A percentile compares a stretch with the other conserved stretches of the same genome.
Evolutionary conservation across 2,113 vertebrate genomes (phyloP).

Genomic region (Alectura lathami): DNA sequence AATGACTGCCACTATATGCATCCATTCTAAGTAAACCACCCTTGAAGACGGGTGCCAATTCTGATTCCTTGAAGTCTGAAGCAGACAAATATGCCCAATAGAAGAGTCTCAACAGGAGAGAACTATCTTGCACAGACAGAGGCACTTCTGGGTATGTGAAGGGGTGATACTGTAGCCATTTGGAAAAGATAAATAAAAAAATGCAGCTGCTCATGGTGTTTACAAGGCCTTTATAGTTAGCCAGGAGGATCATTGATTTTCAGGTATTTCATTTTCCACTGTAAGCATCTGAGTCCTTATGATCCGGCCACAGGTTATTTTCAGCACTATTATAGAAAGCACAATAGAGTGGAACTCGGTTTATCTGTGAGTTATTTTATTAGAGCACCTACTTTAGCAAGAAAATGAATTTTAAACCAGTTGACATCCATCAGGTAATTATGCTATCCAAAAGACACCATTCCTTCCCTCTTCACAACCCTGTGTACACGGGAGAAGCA

Average conservation of each 20-base stretch:
- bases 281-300: background rate
- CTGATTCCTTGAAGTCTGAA: background rate
- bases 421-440: background rate
- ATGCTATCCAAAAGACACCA: background rate
- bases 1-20: background rate
- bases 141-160: background rate
- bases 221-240: constrained; percentile 1
- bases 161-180: background rate
- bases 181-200: background rate
- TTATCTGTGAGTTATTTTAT: background rate
- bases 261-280: constrained; percentile 2
- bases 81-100: background rate
- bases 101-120: background rate
- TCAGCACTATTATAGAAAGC: background rate
- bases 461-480: background rate
- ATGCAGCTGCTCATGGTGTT: background rate
- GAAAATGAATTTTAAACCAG: background rate
- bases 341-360: background rate
- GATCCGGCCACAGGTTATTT: background rate
- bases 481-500: background rate
- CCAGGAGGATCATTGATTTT: background rate
- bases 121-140: constrained; percentile 20
- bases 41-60: background rate
- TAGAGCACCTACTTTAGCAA: background rate
- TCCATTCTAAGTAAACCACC: background rate